These are phyloP conservation scores for Melanostoma mellinum DNA, from an alignment of 2,888 invertebrate genomes.

Conservation along the genomic window DNA sequence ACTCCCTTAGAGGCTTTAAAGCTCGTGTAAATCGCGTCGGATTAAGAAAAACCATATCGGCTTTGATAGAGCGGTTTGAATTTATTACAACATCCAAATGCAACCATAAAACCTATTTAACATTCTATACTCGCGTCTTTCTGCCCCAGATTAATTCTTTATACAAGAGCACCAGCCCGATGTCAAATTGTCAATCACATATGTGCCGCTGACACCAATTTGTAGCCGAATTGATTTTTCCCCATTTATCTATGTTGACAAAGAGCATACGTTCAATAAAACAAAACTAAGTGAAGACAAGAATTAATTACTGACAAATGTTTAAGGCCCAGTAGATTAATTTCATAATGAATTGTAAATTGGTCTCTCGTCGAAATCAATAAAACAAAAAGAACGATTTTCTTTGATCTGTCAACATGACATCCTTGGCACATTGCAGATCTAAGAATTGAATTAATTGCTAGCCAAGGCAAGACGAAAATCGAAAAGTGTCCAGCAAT, in stretches of 20 bases:
- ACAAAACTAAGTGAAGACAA: slow-evolving; percentile 41
- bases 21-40: too few species aligned
- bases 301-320: slow-evolving; percentile 71
- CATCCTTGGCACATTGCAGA: slow-evolving; percentile 64
- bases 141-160: slow-evolving; percentile 39
- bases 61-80: too few species aligned
- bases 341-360: slow-evolving; percentile 53
- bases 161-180: slow-evolving; percentile 38
- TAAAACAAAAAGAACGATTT: slow-evolving; percentile 17
- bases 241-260: slow-evolving; percentile 50
- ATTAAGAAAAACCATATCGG: too few species aligned
- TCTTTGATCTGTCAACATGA: slow-evolving; percentile 44
- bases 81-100: too few species aligned
- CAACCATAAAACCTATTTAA: slow-evolving; percentile 13
- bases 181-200: slow-evolving; percentile 68
- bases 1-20: too few species aligned
- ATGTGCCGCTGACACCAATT: slow-evolving; percentile 47
- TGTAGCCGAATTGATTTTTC: slow-evolving; percentile 52
- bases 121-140: slow-evolving; percentile 8
- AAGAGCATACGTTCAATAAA: slow-evolving; percentile 27
- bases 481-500: slow-evolving; percentile 42
- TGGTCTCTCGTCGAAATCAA: slow-evolving; percentile 30
- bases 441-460: slow-evolving; percentile 44
- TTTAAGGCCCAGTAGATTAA: slow-evolving; percentile 25
- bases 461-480: slow-evolving; percentile 15